phyloP scores from a whole-genome alignment of 2,888 invertebrate genomes.

The Aphelenchoides bicaudatus region DNA sequence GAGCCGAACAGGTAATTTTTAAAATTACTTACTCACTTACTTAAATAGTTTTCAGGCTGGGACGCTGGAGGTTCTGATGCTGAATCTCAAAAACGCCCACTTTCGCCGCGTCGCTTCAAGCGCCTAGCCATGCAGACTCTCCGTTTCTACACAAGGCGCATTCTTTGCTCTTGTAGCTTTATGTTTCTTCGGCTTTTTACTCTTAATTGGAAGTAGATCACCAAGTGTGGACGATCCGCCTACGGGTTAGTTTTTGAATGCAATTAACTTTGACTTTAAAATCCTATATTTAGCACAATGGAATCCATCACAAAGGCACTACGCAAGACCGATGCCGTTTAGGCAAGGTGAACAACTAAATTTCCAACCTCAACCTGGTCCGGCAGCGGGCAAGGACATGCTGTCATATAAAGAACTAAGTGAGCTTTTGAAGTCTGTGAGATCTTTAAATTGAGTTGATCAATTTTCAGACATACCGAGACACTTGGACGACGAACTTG shows the following conservation, averaged over 20 bases:
- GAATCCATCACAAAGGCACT: slow-evolving; percentile 15
- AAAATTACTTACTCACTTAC: no score
- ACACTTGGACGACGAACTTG: slow-evolving; percentile 34
- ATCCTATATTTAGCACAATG: slow-evolving; percentile 20
- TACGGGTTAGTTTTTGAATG: not conserved
- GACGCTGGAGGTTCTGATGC: no score
- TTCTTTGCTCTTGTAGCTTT: slow-evolving; percentile 49
- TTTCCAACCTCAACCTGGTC: slow-evolving; percentile 38
- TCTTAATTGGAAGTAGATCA: slow-evolving; percentile 38
- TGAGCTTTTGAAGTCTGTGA: slow-evolving; percentile 10
- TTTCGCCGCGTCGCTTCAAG: not conserved
- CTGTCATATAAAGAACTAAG: slow-evolving; percentile 24
- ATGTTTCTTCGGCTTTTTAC: slow-evolving; percentile 49
- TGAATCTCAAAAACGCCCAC: slow-evolving; percentile 7
- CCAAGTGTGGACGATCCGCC: slow-evolving; percentile 13
- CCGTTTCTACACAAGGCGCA: slow-evolving; percentile 52
- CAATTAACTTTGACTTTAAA: not conserved
- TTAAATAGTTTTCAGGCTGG: no score
- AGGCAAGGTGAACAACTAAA: slow-evolving; percentile 36
- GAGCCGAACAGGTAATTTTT: no score
- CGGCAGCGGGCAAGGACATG: slow-evolving; percentile 14
- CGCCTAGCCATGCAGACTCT: slow-evolving; percentile 40
- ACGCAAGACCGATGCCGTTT: slow-evolving; percentile 16
- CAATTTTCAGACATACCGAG: slow-evolving; percentile 31
- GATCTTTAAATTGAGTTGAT: not conserved